Evolutionary conservation across 2,888 invertebrate genomes (phyloP).

Genomic region (Drosophila acutilabella): DNA sequence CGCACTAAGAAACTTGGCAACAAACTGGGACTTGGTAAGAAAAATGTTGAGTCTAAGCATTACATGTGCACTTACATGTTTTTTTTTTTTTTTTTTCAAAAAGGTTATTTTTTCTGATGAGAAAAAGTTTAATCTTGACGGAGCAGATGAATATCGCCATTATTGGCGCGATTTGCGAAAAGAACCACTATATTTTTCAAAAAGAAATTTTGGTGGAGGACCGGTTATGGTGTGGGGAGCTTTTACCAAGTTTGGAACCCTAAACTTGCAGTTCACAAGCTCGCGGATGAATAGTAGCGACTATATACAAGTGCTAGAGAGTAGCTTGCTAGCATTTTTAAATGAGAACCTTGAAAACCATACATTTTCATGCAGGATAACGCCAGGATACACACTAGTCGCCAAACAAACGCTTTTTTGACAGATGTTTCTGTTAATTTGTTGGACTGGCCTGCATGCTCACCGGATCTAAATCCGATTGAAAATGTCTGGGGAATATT

Average conservation of each 20-base stretch:
- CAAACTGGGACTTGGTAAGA: too few relatives aligned
- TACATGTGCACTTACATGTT: neutral
- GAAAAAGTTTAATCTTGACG: conserved; percentile 4
- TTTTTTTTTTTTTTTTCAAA: neutral
- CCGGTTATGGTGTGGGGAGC: neutral
- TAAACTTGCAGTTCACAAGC: conserved; percentile 4
- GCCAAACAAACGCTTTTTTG: neutral
- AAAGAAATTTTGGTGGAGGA: neutral
- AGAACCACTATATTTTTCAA: neutral
- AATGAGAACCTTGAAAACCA: neutral
- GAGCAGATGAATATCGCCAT: neutral
- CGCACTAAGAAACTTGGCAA: too few relatives aligned
- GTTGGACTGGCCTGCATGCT: conserved; percentile 4
- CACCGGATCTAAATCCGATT: conserved; percentile 1
- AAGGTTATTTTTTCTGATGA: neutral
- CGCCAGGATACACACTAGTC: neutral
- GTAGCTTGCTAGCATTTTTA: neutral
- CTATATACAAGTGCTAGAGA: neutral
- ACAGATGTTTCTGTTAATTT: neutral
- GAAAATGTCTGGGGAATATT: neutral
- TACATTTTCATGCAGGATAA: neutral
- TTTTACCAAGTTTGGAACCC: neutral
- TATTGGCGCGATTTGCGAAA: conserved; percentile 2
- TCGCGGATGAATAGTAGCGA: neutral
- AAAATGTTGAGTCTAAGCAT: too few relatives aligned